Evolutionary conservation across 2,888 invertebrate species (phyloP), one percentile per base, ranked within the genome.

Genomic region (Matsumyia berberina): DNA sequence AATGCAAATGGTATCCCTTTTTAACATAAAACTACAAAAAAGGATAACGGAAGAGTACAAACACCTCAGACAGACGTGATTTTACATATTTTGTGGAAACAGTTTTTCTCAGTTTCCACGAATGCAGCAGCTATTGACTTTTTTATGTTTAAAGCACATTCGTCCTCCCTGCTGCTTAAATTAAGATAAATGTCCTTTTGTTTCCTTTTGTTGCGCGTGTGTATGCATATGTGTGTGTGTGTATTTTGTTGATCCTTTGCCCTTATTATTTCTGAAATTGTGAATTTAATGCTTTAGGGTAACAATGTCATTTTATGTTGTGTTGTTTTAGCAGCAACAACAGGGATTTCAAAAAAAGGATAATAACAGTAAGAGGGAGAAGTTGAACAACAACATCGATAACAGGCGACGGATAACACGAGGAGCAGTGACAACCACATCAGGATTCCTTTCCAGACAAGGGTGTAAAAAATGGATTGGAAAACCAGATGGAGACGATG

Each of bases 401-500:
- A 80, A 58, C 44, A 73, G 53, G 42, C 24, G 49, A 19, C 29
- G 33, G 33, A 9, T 17, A 31, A 53, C 19, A 64, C 24, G 29
- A 57, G 17, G 7, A 29, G 29, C 51, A 15, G 51, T 24, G 19
- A 37, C 29, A 42, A 57, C 19, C 35, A 29, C 31, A 37, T 49
- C 66, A 77, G 51, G 42, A 70, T 44, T 73, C 64, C 19, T 31
- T 24, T 15, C 11, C 49, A 44, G 44, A 51, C 66, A 44, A 31
- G 67, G 55, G 60, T 58, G 51, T 57, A 44, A 62, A 83, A 86
- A 87, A 88, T 88, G 88, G 87, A 88, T 78, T 87, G 87, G 86
- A 88, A 87, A 87, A 86, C 87, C 73, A 87, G 87, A 82, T 87
- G 87, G 87, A 88, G 86, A 87, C 86, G 86, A 86, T 86, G 86